phyloP scores from a whole-genome alignment of 2,888 invertebrate genomes.

The Ichneumon xanthorius region DNA sequence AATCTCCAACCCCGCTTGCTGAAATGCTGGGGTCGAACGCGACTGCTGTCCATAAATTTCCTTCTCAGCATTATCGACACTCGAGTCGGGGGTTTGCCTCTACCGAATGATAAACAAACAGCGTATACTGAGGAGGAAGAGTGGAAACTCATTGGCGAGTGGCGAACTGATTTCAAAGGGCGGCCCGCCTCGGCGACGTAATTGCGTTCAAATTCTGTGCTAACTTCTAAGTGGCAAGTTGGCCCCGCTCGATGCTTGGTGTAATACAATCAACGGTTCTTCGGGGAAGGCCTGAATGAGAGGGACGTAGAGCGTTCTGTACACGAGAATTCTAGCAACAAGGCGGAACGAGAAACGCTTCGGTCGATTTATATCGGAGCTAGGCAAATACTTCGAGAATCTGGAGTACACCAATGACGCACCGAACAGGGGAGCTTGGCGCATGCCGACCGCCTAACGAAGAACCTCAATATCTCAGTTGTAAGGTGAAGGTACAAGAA shows the following conservation, averaged over 20 bases:
- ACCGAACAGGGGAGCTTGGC: too few relatives aligned
- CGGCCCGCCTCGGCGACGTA: slow-evolving; percentile 64
- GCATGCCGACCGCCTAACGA: too few relatives aligned
- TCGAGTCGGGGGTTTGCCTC: slow-evolving; percentile 14
- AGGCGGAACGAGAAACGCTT: not conserved
- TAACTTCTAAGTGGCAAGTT: slow-evolving; percentile 79
- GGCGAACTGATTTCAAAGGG: slow-evolving; percentile 73
- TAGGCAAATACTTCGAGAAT: not conserved
- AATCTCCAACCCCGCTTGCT: not conserved
- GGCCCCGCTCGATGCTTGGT: slow-evolving; percentile 48
- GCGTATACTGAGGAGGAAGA: slow-evolving; percentile 33
- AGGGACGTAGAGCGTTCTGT: slow-evolving; percentile 3
- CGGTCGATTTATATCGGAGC: not conserved
- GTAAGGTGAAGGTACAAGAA: too few relatives aligned
- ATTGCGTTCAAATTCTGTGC: slow-evolving; percentile 78
- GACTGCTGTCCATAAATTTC: slow-evolving; percentile 9
- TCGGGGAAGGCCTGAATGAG: slow-evolving; percentile 1
- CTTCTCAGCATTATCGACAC: slow-evolving; percentile 46
- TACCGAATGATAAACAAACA: slow-evolving; percentile 62
- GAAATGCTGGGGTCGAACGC: slow-evolving; percentile 27
- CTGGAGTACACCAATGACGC: too few relatives aligned
- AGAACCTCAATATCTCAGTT: too few relatives aligned
- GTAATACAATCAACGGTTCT: slow-evolving; percentile 73
- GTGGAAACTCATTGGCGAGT: slow-evolving; percentile 51
- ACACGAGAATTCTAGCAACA: not conserved